Conservation (phyloP, 2,888 invertebrate species). For the Microchrysa polita region DNA sequence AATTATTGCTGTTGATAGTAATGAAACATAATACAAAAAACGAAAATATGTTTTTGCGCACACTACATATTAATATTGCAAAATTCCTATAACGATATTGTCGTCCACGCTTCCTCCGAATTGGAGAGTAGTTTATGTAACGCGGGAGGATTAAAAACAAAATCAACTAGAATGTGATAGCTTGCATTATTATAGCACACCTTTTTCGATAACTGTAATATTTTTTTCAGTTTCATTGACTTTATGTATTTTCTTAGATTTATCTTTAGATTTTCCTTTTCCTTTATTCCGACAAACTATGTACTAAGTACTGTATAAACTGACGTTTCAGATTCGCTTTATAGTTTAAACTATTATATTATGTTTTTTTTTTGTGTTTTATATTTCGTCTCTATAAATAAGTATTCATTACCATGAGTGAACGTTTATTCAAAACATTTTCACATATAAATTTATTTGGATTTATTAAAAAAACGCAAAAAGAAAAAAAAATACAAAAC, state of each 20-base stretch:
- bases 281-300: neutral
- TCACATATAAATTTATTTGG: neutral
- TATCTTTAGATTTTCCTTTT: neutral
- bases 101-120: neutral
- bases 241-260: neutral
- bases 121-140: neutral
- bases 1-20: neutral
- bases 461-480: slow-evolving; percentile 14
- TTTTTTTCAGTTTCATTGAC: slow-evolving; percentile 8
- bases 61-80: slow-evolving; percentile 3
- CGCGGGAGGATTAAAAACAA: too few relatives aligned
- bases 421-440: slow-evolving; percentile 16
- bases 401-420: slow-evolving; percentile 26
- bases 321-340: slow-evolving; percentile 10
- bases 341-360: too few relatives aligned
- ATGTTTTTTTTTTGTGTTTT: slow-evolving; percentile 7
- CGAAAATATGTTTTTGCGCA: neutral
- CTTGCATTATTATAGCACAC: slow-evolving; percentile 32
- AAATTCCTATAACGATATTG: neutral
- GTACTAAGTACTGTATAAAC: neutral
- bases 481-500: too few relatives aligned
- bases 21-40: too few relatives aligned
- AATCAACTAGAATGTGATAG: slow-evolving; percentile 36
- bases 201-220: neutral
- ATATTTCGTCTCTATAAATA: too few relatives aligned